Conservation (phyloP, 2,113 vertebrate genomes). For the Lipotes vexillifer region DNA sequence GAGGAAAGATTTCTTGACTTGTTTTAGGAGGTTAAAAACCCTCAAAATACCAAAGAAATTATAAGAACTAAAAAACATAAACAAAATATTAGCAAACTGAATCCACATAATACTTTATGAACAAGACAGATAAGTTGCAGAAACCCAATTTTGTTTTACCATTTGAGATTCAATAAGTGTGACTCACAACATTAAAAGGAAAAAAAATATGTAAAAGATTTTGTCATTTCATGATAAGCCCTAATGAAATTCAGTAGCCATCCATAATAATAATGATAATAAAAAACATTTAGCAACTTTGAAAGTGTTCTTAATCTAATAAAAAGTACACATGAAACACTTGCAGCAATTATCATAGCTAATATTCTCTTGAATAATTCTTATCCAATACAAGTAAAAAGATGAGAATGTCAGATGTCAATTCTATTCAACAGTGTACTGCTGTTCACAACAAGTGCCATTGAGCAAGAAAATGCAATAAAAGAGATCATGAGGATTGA, state of each 20-base stretch:
- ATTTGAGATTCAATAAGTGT: neutral
- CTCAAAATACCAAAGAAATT: neutral
- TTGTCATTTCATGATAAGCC: neutral
- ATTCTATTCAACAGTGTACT: neutral
- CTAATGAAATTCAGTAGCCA: neutral
- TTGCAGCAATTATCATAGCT: neutral
- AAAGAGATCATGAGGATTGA: neutral
- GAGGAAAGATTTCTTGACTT: neutral
- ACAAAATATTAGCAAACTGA: neutral
- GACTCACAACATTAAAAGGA: neutral
- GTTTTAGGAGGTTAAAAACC: neutral
- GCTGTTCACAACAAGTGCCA: neutral
- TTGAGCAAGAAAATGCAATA: neutral
- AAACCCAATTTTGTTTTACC: neutral
- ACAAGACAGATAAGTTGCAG: neutral
- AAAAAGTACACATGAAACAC: neutral
- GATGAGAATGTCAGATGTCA: neutral
- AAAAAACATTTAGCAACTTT: neutral
- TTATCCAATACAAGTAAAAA: neutral
- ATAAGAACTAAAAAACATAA: neutral
- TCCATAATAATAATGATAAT: neutral
- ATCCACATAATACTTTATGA: neutral
- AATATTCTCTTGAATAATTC: neutral
- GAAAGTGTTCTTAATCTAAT: neutral
- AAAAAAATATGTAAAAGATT: neutral